These are phyloP conservation scores for Hemitrygon akajei DNA, from an alignment of 2,797 vertebrate species.

Conservation along the genomic window DNA sequence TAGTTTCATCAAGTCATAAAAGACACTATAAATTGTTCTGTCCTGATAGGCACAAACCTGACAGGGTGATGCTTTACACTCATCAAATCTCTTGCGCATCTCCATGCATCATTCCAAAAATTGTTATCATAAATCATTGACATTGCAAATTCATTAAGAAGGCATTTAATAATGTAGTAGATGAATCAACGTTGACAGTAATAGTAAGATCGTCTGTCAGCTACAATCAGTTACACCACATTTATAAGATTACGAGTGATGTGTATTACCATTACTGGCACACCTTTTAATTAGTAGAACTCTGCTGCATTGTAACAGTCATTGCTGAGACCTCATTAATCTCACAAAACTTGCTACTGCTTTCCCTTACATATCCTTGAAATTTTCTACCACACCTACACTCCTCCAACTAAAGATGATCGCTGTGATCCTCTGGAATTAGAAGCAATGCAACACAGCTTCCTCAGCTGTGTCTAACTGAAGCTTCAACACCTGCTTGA, in stretches of 20 bases:
- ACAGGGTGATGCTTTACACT: neutral
- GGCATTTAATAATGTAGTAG: slow-evolving; percentile 13
- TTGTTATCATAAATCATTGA: slow-evolving; percentile 21
- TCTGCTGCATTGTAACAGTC: neutral
- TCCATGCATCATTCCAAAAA: slow-evolving; percentile 18
- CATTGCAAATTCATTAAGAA: slow-evolving; percentile 26
- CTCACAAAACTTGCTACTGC: neutral
- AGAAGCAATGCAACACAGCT: neutral
- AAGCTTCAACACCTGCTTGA: neutral
- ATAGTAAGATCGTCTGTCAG: neutral
- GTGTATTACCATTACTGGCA: neutral
- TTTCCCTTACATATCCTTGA: neutral
- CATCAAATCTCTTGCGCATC: neutral
- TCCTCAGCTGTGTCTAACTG: neutral
- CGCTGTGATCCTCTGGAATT: neutral
- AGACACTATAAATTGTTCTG: neutral
- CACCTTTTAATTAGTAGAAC: slow-evolving; percentile 15
- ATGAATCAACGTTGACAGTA: slow-evolving; percentile 28
- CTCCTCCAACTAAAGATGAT: neutral
- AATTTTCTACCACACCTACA: neutral
- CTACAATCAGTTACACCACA: slow-evolving; percentile 19
- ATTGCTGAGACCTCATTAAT: neutral
- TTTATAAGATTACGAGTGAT: neutral
- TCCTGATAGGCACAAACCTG: neutral
- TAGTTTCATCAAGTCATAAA: neutral